phyloP scores from a whole-genome alignment of 2,797 vertebrate species.

The Garrulus glandarius region DNA sequence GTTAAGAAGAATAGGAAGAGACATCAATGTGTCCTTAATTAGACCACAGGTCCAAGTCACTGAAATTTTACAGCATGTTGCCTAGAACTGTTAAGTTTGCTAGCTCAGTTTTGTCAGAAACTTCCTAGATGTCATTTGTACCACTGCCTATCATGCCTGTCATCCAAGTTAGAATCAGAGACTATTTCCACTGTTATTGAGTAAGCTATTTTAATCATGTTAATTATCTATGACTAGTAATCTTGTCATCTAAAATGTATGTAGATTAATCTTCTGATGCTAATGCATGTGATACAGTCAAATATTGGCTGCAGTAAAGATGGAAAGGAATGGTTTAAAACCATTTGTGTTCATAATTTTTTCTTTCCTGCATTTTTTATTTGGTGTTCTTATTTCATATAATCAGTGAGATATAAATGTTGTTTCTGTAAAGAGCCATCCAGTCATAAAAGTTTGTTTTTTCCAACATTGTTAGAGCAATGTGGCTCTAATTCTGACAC shows the following conservation, averaged over 20 bases:
- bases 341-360: not conserved
- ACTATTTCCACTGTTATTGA: not conserved
- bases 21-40: not conserved
- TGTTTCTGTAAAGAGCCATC: not conserved
- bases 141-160: not conserved
- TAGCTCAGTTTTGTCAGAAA: not conserved
- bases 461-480: not conserved
- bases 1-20: not conserved
- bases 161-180: not conserved
- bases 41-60: not conserved
- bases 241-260: not conserved
- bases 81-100: not conserved
- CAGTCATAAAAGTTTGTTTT: not conserved
- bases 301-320: not conserved
- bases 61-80: not conserved
- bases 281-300: not conserved
- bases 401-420: not conserved
- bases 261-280: not conserved
- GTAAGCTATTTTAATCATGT: not conserved
- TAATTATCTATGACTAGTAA: not conserved
- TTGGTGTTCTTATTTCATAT: not conserved
- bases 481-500: not conserved
- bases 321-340: not conserved
- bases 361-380: not conserved
- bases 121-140: not conserved